Base-by-base conservation (phyloP, 2,888 invertebrate genomes). In the Lochmaea capreae region DNA sequence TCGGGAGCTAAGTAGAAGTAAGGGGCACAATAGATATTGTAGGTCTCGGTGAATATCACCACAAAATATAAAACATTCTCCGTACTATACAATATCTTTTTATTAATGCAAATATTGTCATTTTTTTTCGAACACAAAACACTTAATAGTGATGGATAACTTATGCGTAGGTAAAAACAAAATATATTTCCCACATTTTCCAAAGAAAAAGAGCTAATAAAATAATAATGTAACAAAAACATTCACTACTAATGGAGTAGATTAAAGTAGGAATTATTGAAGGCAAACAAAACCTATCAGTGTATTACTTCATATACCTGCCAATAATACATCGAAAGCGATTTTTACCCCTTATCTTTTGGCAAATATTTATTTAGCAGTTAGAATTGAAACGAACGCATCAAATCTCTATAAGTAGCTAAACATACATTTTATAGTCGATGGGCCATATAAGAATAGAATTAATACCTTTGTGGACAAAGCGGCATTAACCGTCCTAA, bases 291-390 rank as follows among this genome's bases (percentile, higher is more conserved):
- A 22, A 59, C n/a, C 16, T 58, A 58, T 58, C 57, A 58, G 26
- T 59, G 6, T 22, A 26, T 26, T 11, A 59, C 8, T 26, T 9
- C n/a, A 18, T 84, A 79, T 14, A 43, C 12, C 63, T n/a, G 49
- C 33, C 33, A 22, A 26, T 52, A 65, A n/a, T 4, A 52, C 39
- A 33, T 33, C 26, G 33, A 57, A 46, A 46, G 33, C 16, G 22
- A n/a, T 26, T 66, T 12, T 54, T 61, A 46, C 11, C 68, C 61
- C 68, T 68, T 68, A 68, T 68, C 68, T 14, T 43, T 61, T 46
- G 10, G 9, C 42, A 61, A 68, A 68, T 68, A 68, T 68, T 68
- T 68, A 68, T 26, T 61, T 57, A 59, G 46, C 33, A 43, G 46
- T 65, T 43, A 12, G 22, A 62, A 65, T 10, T 46, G 18, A 16